Conservation (phyloP, 2,888 invertebrate genomes). For the Pyrgus malvae region DNA sequence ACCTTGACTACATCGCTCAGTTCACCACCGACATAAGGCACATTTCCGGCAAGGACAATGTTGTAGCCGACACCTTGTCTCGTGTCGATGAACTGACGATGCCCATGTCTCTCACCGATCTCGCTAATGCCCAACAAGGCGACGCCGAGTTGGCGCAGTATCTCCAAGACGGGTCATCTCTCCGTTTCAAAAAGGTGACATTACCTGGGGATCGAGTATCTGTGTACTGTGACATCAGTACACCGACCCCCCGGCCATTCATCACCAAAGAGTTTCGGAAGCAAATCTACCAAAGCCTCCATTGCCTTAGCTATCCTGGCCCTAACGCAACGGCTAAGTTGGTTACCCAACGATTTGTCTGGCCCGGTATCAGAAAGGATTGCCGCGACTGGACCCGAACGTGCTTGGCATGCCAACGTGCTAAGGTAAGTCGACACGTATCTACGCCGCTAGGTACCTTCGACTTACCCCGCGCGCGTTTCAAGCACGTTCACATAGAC, state of each 20-base stretch:
- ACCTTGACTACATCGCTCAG: neutral
- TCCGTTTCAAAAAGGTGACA: neutral
- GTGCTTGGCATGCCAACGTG: neutral
- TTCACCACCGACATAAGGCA: neutral
- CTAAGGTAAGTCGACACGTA: neutral
- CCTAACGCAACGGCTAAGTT: neutral
- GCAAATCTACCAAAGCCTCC: neutral
- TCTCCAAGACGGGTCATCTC: neutral
- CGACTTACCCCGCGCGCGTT: neutral
- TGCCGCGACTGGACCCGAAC: neutral
- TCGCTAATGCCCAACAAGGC: neutral
- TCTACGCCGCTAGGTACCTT: neutral
- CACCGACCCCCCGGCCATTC: neutral
- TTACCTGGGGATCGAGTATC: neutral
- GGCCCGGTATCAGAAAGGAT: neutral
- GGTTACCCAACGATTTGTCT: neutral
- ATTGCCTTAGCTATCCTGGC: neutral
- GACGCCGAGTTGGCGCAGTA: neutral
- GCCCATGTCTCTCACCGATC: neutral
- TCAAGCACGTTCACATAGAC: neutral
- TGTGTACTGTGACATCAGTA: neutral
- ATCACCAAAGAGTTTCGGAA: neutral
- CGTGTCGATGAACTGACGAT: neutral
- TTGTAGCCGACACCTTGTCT: neutral
- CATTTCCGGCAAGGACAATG: neutral